phyloP scores from a whole-genome alignment of 2,797 vertebrate species.

The Tadarida brasiliensis region DNA sequence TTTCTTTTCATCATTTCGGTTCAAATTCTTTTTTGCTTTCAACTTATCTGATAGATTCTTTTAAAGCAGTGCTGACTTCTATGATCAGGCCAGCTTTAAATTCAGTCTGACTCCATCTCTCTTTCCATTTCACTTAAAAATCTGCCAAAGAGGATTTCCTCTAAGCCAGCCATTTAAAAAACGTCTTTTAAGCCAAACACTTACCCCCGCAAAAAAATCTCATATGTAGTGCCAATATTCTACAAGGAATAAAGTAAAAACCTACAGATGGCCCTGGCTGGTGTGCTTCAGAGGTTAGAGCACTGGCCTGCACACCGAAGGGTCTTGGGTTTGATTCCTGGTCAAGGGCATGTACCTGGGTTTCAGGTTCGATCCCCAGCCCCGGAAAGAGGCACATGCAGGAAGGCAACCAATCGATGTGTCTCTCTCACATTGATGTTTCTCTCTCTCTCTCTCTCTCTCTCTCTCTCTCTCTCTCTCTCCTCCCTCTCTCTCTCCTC shows the following conservation, averaged over 20 bases:
- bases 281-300: too few relatives aligned
- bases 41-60: neutral
- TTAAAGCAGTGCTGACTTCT: slow-evolving; percentile 14
- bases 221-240: neutral
- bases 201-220: neutral
- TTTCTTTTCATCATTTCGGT: slow-evolving; percentile 44
- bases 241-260: neutral
- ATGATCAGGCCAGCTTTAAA: neutral
- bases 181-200: neutral
- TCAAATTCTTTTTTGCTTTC: slow-evolving; percentile 24
- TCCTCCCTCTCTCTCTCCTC: too few relatives aligned
- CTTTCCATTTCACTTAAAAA: neutral
- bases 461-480: too few relatives aligned
- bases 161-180: neutral
- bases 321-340: too few relatives aligned
- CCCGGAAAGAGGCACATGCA: too few relatives aligned
- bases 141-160: neutral
- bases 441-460: too few relatives aligned
- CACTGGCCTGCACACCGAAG: too few relatives aligned
- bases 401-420: too few relatives aligned
- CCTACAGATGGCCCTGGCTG: neutral
- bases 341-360: too few relatives aligned
- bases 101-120: neutral
- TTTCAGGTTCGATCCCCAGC: too few relatives aligned
- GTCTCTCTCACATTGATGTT: too few relatives aligned